Conservation (phyloP, 2,113 vertebrate genomes). For the Coryphaenoides rupestris region DNA sequence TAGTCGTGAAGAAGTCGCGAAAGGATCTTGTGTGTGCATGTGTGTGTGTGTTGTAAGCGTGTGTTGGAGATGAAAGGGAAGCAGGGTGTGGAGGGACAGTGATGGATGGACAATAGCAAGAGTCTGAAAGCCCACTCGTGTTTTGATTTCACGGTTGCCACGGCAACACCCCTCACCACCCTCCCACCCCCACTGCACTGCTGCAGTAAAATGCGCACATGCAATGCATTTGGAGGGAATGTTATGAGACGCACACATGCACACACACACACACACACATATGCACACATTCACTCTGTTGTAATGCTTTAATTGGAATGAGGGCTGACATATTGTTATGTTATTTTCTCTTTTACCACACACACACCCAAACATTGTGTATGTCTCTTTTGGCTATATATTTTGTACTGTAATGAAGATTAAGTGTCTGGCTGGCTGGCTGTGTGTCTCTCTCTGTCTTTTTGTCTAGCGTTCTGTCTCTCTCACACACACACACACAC, state of each 20-base stretch:
- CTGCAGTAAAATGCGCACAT: not conserved
- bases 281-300: not conserved
- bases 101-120: not conserved
- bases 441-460: no score
- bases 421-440: no score
- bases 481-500: no score
- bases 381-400: no score
- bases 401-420: no score
- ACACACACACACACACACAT: slow-evolving; percentile 8
- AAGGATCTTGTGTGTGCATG: not conserved
- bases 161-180: slow-evolving; percentile 49
- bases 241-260: not conserved
- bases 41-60: slow-evolving; percentile 2
- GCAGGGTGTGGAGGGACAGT: not conserved
- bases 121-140: slow-evolving; percentile 37
- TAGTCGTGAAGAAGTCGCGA: no score
- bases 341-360: no score
- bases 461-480: no score
- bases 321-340: not conserved
- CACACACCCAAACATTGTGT: no score
- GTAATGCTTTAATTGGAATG: no score
- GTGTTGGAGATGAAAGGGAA: not conserved
- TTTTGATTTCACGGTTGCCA: slow-evolving; percentile 57
- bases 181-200: not conserved
- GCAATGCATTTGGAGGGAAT: no score